These are phyloP conservation scores for Tyto alba DNA, from an alignment of 2,113 vertebrate species.

Conservation along the genomic window DNA sequence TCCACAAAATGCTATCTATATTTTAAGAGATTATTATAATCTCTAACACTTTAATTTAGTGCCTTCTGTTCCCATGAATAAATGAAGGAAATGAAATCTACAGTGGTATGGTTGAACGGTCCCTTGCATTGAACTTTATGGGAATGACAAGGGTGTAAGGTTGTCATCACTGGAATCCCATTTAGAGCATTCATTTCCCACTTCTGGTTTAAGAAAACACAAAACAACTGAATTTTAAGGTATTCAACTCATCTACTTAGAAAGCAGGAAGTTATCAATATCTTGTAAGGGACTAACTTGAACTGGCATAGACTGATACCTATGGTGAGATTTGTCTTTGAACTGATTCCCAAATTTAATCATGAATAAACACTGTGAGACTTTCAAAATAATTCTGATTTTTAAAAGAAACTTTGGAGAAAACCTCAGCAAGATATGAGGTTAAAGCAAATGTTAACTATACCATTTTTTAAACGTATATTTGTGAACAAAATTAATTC, in stretches of 20 bases:
- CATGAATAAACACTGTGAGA: background rate
- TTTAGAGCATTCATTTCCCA: background rate
- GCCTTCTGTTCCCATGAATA: background rate
- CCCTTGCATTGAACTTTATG: no score
- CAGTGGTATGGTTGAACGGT: no score
- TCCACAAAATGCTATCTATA: background rate
- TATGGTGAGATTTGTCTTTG: background rate
- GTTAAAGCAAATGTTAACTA: background rate
- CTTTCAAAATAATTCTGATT: no score
- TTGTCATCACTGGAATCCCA: background rate
- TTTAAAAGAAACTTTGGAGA: no score
- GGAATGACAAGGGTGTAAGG: background rate
- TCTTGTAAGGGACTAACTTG: background rate
- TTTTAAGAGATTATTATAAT: background rate
- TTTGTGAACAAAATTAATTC: no score
- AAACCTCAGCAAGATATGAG: background rate
- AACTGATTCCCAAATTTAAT: background rate
- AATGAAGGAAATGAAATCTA: background rate
- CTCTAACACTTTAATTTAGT: background rate
- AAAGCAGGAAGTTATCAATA: background rate
- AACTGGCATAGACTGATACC: background rate
- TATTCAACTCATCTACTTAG: background rate
- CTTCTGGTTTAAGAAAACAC: background rate
- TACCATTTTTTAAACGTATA: no score
- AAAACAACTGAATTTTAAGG: background rate